phyloP scores from a whole-genome alignment of 2,888 invertebrate species.

The Ochropacha duplaris region DNA sequence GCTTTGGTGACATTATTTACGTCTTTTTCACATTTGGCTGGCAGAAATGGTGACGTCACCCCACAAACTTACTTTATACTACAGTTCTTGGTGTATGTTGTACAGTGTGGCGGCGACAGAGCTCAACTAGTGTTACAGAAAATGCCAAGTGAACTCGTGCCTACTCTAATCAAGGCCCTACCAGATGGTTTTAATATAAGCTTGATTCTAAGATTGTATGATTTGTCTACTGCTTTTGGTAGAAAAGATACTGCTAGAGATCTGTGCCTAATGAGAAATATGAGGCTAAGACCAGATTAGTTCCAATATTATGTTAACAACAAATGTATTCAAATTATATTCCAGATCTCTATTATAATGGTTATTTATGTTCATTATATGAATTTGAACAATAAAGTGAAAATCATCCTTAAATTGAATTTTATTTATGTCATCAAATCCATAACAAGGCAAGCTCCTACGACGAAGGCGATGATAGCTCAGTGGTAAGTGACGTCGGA shows the following conservation, averaged over 20 bases:
- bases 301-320: not conserved
- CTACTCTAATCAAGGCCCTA: conserved; percentile 90
- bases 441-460: too few species aligned
- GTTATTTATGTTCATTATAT: too few species aligned
- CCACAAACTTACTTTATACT: conserved; percentile 93
- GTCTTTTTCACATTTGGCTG: conserved; percentile 87
- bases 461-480: too few species aligned
- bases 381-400: too few species aligned
- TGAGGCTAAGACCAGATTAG: conserved; percentile 85
- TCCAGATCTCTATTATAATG: not conserved
- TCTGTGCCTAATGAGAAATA: conserved; percentile 92
- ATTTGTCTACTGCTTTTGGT: conserved; percentile 88
- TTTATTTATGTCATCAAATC: too few species aligned
- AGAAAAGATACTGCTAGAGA: conserved; percentile 94
- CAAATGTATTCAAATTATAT: too few species aligned
- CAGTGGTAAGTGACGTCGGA: too few species aligned
- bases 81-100: conserved; percentile 88
- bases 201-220: conserved; percentile 90
- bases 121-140: conserved; percentile 88
- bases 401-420: too few species aligned
- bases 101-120: conserved; percentile 89
- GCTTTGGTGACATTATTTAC: conserved; percentile 87
- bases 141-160: conserved; percentile 89
- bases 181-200: conserved; percentile 90
- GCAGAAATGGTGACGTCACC: conserved; percentile 89